Base-by-base conservation (phyloP, 2,113 vertebrate genomes). In the Leucopsar rothschildi region DNA sequence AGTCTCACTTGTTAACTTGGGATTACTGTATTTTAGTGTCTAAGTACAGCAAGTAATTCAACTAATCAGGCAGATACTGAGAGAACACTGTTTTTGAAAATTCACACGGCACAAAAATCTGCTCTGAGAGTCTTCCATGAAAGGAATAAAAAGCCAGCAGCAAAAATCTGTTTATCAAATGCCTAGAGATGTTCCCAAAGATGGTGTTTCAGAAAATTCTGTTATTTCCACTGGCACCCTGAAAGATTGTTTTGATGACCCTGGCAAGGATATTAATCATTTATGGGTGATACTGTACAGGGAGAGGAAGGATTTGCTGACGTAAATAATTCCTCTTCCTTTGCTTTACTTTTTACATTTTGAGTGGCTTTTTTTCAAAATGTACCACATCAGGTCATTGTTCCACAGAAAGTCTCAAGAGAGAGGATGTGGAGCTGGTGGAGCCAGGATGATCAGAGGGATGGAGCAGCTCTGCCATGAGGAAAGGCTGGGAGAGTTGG, bases 241-340 rank as follows among this genome's bases (percentile, higher is more conserved):
- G 55, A 77, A 88, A 39, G 57, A 88, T 27, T 79, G 75, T 91
- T 91, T 90, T 72, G 50, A 92, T 93, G 75, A 92, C 82, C 66
- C 12, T 70, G 47, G 57, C 50, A 63, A 49, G 28, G n/a, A 33
- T 72, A 80, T 85, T 69, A 71, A 82, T 90, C 18, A 64, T 45
- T 49, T 50, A 22, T 57, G 33, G n/a, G 8, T 82, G 59, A 61
- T 25, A 13, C 8, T 22, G 18, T 15, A 50, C 28, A 88, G 24
- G 83, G 55, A 88, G 15, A 70, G 50, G 50, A 81, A 70, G 35
- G 19, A 28, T 35, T 37, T 61, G 27, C 19, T 44, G 35, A 20
- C 57, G 13, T 61, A 79, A 57, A 63, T 90, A 92, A 72, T 85
- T 87, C 20, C 27, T 60, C n/a, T 37, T 57, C 14, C 31, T 49